Evolutionary conservation across 2,113 vertebrate genomes (phyloP).

Genomic region (Ctenomys sociabilis): DNA sequence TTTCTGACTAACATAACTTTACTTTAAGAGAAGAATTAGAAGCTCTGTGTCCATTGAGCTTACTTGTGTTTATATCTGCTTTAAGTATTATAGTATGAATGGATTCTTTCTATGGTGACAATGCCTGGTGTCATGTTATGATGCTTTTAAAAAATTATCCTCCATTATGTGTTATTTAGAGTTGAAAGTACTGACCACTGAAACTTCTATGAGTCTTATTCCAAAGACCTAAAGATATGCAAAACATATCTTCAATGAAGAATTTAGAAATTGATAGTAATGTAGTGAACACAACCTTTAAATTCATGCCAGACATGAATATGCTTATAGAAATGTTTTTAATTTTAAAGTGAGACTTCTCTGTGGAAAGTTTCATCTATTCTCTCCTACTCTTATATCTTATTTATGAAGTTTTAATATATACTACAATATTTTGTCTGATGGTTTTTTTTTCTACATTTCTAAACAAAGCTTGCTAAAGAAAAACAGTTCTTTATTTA

Average conservation of each 20-base stretch:
- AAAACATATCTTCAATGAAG: slow-evolving; percentile 39
- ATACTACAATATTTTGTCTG: neutral
- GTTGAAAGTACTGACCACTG: slow-evolving; percentile 55
- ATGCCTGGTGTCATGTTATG: neutral
- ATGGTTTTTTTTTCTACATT: neutral
- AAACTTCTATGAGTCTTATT: slow-evolving; percentile 54
- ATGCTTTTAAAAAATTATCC: slow-evolving; percentile 52
- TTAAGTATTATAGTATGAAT: slow-evolving; percentile 25
- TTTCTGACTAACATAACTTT: neutral
- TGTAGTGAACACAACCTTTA: neutral
- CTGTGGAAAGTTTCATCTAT: neutral
- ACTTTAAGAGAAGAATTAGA: neutral
- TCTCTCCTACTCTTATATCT: neutral
- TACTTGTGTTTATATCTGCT: neutral
- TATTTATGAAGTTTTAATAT: neutral
- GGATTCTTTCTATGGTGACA: slow-evolving; percentile 29
- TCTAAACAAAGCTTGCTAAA: slow-evolving; percentile 29
- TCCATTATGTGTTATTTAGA: slow-evolving; percentile 52
- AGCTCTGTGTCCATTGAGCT: neutral
- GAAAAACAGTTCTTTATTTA: neutral
- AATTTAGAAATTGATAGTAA: neutral
- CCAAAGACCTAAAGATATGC: slow-evolving; percentile 57
- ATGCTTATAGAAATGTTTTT: neutral
- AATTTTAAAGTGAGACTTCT: neutral
- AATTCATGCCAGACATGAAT: neutral